These are phyloP conservation scores for Drosophila mercatorum DNA, from an alignment of 2,888 invertebrate species.

Conservation along the genomic window DNA sequence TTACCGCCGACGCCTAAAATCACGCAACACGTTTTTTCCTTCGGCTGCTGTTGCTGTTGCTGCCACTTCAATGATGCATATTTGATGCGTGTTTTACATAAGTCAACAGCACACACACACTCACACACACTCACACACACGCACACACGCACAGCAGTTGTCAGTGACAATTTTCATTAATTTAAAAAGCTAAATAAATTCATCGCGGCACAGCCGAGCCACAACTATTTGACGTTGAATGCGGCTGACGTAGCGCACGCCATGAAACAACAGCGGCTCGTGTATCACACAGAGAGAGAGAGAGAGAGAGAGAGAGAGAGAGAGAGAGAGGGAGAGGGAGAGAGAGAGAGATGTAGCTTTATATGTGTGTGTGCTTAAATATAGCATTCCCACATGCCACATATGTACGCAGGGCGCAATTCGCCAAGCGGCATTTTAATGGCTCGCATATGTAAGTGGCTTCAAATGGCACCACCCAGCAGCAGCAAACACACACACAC, in stretches of 20 bases:
- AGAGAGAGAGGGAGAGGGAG: no score
- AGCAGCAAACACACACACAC: neutral
- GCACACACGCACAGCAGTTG: slow-evolving; percentile 49
- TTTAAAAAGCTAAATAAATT: slow-evolving; percentile 72
- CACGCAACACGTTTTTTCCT: slow-evolving; percentile 44
- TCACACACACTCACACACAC: neutral
- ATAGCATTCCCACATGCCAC: slow-evolving; percentile 6
- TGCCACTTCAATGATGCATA: slow-evolving; percentile 60
- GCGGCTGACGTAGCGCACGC: slow-evolving; percentile 6
- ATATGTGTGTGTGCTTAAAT: neutral
- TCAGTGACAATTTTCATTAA: slow-evolving; percentile 80
- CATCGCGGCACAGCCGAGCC: slow-evolving; percentile 36
- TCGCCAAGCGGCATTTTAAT: slow-evolving; percentile 44
- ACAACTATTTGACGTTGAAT: slow-evolving; percentile 45
- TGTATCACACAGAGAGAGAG: slow-evolving; percentile 21
- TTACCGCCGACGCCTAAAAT: slow-evolving; percentile 50
- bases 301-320: no score
- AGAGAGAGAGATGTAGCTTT: neutral
- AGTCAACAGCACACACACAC: slow-evolving; percentile 31
- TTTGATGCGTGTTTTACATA: slow-evolving; percentile 58
- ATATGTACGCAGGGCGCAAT: slow-evolving; percentile 14
- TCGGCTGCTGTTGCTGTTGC: neutral
- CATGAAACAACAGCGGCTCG: slow-evolving; percentile 31
- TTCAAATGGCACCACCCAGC: slow-evolving; percentile 33
- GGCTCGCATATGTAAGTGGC: slow-evolving; percentile 49